Evolutionary conservation across 2,888 invertebrate genomes (phyloP).

Genomic region (Cyrtodaria siliqua): DNA sequence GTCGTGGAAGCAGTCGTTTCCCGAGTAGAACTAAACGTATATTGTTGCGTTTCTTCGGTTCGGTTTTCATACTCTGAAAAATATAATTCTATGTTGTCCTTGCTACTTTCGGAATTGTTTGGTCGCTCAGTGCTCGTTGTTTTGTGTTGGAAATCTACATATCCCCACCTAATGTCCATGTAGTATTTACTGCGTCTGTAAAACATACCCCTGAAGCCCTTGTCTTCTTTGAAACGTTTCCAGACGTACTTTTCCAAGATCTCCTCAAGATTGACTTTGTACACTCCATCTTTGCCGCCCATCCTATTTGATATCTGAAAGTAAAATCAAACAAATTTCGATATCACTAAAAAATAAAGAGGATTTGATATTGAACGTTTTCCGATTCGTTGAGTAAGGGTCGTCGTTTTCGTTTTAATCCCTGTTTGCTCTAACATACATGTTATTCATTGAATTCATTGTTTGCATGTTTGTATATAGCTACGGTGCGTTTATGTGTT

Average conservation of each 20-base stretch:
- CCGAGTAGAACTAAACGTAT: conserved; percentile 56
- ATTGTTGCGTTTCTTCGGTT: conserved; percentile 45
- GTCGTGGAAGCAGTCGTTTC: conserved; percentile 52
- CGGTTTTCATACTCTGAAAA: conserved; percentile 63
- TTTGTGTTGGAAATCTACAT: conserved; percentile 58
- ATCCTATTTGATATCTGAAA: not conserved
- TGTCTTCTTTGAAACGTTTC: conserved; percentile 32
- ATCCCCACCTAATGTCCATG: conserved; percentile 65
- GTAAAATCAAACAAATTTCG: too few relatives aligned
- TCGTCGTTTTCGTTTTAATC: too few relatives aligned
- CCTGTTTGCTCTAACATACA: too few relatives aligned
- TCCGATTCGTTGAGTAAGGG: too few relatives aligned
- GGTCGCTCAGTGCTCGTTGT: conserved; percentile 45
- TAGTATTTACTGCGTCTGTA: conserved; percentile 43
- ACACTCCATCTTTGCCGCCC: not conserved
- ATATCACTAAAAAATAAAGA: too few relatives aligned
- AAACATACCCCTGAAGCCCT: conserved; percentile 34
- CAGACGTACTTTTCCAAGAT: conserved; percentile 59
- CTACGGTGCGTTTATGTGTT: too few relatives aligned
- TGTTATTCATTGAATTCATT: too few relatives aligned
- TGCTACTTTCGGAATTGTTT: conserved; percentile 3
- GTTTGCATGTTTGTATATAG: too few relatives aligned
- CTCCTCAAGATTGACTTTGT: conserved; percentile 54
- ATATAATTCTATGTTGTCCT: conserved; percentile 54
- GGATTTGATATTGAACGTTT: too few relatives aligned